Conservation (phyloP, 1,140 invertebrate genomes). For the Drosophila pachea region DNA sequence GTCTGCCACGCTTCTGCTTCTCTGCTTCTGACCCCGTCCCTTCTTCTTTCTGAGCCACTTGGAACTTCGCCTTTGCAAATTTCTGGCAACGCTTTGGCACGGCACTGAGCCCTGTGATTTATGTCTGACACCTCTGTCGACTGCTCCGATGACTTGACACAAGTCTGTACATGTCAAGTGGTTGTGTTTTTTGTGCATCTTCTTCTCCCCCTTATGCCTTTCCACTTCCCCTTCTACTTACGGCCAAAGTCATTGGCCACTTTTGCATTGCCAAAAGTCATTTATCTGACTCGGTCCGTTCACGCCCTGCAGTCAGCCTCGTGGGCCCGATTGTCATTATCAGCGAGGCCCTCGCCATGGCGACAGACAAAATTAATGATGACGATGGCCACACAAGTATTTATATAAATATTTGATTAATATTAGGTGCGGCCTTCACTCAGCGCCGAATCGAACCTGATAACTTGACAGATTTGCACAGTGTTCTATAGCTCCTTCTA, state of each 20-base stretch:
- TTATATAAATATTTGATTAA: conserved; percentile 77
- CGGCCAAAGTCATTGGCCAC: conserved; percentile 34
- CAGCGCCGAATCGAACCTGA: conserved; percentile 25
- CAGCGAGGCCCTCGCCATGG: conserved; percentile 45
- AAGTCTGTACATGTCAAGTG: conserved; percentile 53
- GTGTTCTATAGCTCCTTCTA: not conserved
- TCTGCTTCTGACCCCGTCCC: not conserved
- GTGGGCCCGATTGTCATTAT: conserved; percentile 18
- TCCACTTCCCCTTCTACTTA: not conserved
- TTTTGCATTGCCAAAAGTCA: conserved; percentile 49
- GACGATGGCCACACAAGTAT: conserved; percentile 55
- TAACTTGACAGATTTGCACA: conserved; percentile 49
- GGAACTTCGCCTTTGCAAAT: conserved; percentile 33
- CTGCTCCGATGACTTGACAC: conserved; percentile 34
- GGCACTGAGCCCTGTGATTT: conserved; percentile 63
- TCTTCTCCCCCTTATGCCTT: not conserved
- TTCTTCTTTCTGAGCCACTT: too few relatives aligned
- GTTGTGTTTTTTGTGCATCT: conserved; percentile 12
- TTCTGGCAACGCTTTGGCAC: conserved; percentile 41
- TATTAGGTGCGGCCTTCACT: conserved; percentile 26
- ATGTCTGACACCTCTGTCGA: conserved; percentile 59
- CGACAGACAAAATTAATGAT: conserved; percentile 72
- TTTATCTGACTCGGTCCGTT: conserved; percentile 59
- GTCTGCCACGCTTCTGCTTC: not conserved
- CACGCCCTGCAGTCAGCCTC: conserved; percentile 44